A percentile compares a stretch with the other conserved stretches of the same genome.
phyloP scores from a whole-genome alignment of 2,888 invertebrate species.

The Coelopa pilipes region DNA sequence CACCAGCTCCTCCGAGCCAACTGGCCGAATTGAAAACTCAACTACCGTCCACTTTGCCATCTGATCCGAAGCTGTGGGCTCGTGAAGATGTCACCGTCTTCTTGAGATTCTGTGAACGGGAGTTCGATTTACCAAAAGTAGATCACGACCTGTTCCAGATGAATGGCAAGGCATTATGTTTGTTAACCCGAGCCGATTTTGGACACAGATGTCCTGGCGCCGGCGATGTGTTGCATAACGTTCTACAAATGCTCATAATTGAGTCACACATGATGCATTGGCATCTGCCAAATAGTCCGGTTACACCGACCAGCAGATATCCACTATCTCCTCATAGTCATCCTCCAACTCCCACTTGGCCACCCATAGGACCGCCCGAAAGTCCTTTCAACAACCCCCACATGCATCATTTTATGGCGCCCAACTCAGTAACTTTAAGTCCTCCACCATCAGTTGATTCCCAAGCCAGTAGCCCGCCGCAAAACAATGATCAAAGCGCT shows the following conservation, averaged over 20 bases:
- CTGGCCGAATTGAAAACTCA: conserved; percentile 88
- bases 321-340: conserved; percentile 84
- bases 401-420: conserved; percentile 75
- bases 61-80: conserved; percentile 91
- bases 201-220: conserved; percentile 92
- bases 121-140: conserved; percentile 90
- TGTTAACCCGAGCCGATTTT: conserved; percentile 89
- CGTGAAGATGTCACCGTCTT: conserved; percentile 90
- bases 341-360: conserved; percentile 84
- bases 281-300: conserved; percentile 83
- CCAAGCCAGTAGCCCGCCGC: conserved; percentile 87
- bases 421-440: conserved; percentile 88
- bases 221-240: conserved; percentile 94
- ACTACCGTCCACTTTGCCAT: conserved; percentile 82
- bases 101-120: conserved; percentile 90
- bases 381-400: conserved; percentile 70
- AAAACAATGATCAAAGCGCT: conserved; percentile 69
- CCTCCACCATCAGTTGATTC: conserved; percentile 92
- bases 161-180: conserved; percentile 95
- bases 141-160: conserved; percentile 95
- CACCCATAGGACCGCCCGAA: conserved; percentile 68
- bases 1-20: conserved; percentile 80
- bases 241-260: conserved; percentile 85
- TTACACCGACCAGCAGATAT: conserved; percentile 84
- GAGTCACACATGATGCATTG: conserved; percentile 82